A percentile compares a stretch with the other conserved stretches of the same genome.
Evolutionary conservation across 2,888 invertebrate genomes (phyloP).

Genomic region (Pyrochroa serraticornis): DNA sequence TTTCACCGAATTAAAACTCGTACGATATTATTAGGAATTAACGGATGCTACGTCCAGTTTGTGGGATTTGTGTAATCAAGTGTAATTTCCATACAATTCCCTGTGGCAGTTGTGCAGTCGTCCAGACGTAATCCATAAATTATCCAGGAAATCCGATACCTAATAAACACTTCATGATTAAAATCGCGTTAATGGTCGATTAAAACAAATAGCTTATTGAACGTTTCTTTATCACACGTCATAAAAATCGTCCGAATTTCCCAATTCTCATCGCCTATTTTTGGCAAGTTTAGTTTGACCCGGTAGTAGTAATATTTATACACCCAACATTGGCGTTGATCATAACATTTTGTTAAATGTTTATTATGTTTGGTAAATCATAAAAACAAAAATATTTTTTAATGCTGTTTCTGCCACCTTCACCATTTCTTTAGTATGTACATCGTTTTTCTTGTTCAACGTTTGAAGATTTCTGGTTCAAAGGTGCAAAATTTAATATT

Average conservation of each 20-base stretch:
- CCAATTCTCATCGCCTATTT: constrained; percentile 18
- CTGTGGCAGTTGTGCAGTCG: not conserved
- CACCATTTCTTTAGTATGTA: not conserved
- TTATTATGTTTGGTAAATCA: constrained; percentile 23
- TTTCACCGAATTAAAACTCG: constrained; percentile 17
- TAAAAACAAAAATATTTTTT: constrained; percentile 25
- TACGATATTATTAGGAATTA: constrained; percentile 15
- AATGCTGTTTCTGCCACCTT: not conserved
- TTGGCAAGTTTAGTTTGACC: constrained; percentile 27
- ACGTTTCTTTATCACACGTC: too few relatives aligned
- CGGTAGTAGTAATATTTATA: constrained; percentile 31
- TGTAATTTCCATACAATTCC: constrained; percentile 1
- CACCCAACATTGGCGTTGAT: constrained; percentile 28
- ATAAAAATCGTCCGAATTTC: not conserved
- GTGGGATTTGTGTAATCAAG: constrained; percentile 4
- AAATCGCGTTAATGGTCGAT: too few relatives aligned
- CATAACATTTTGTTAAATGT: constrained; percentile 29
- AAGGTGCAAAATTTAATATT: too few relatives aligned
- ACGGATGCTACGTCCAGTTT: constrained; percentile 9
- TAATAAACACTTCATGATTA: constrained; percentile 1
- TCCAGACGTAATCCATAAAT: not conserved
- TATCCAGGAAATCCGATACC: constrained; percentile 6
- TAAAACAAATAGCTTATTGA: too few relatives aligned
- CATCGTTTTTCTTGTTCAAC: too few relatives aligned
- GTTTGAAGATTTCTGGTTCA: too few relatives aligned